These are phyloP conservation scores for Cheirogaleus major DNA, from an alignment of 2,797 vertebrate species.

Conservation along the genomic window DNA sequence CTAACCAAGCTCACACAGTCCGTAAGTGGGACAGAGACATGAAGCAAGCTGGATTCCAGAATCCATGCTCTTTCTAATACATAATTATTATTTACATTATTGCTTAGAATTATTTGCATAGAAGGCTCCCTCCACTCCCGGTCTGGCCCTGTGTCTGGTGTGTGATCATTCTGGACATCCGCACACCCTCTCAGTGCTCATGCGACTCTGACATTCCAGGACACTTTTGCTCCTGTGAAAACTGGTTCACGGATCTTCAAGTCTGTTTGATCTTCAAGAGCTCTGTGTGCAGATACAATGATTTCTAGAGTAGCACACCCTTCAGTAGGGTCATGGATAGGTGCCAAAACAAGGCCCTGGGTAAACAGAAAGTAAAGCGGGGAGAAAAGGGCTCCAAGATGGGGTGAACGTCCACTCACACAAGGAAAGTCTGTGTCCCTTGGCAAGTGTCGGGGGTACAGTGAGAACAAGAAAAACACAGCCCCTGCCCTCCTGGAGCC, in stretches of 20 bases:
- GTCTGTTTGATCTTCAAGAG: neutral
- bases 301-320: neutral
- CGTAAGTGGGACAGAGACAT: fast-evolving
- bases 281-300: neutral
- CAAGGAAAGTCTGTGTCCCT: neutral
- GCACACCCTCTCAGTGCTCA: neutral
- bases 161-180: neutral
- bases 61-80: neutral
- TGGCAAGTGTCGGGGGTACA: too few species aligned
- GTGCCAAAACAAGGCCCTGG: neutral
- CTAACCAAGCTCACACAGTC: neutral
- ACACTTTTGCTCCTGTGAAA: neutral
- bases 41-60: neutral
- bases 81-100: neutral
- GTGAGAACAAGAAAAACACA: neutral
- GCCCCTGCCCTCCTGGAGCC: neutral
- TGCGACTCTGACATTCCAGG: neutral
- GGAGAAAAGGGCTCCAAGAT: neutral
- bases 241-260: neutral
- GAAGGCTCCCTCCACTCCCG: neutral
- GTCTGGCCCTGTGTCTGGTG: neutral
- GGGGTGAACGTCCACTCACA: fast-evolving
- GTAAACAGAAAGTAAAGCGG: neutral
- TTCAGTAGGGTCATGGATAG: neutral
- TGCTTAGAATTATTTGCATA: neutral